These are phyloP conservation scores for Mormyrus iriodes DNA, from an alignment of 2,113 vertebrate genomes.

Conservation along the genomic window DNA sequence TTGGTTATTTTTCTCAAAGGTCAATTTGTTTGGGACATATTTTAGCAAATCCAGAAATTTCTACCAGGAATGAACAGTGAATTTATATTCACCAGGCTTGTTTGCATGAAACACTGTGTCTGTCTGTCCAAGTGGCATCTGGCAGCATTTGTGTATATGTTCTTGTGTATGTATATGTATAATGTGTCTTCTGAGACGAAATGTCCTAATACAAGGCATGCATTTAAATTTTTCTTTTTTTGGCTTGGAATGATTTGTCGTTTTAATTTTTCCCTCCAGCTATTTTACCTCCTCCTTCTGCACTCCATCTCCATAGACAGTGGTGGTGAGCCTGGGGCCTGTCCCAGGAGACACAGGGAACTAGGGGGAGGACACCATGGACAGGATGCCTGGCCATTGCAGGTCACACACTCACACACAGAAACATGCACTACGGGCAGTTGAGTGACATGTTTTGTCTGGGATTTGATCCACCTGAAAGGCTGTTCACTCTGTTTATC, in stretches of 20 bases:
- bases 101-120: not conserved
- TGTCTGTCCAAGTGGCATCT: not conserved
- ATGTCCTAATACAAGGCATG: not conserved
- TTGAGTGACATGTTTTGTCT: not conserved
- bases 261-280: not conserved
- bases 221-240: not conserved
- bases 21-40: constrained; percentile 6
- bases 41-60: constrained; percentile 2
- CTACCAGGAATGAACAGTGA: not conserved
- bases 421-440: not conserved
- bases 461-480: not conserved
- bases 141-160: not conserved
- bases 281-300: not conserved
- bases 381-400: not conserved
- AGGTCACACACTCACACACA: not conserved
- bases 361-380: not conserved
- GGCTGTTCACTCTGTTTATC: not conserved
- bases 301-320: not conserved
- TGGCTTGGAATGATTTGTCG: not conserved
- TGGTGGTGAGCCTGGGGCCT: not conserved
- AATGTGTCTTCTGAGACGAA: not conserved
- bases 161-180: not conserved
- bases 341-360: not conserved
- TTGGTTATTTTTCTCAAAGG: constrained; percentile 29
- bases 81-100: not conserved